Percentiles rank a stretch among this genome's conserved stretches.
Conservation (phyloP, 2,797 vertebrate genomes). For the Pangasius djambal region DNA sequence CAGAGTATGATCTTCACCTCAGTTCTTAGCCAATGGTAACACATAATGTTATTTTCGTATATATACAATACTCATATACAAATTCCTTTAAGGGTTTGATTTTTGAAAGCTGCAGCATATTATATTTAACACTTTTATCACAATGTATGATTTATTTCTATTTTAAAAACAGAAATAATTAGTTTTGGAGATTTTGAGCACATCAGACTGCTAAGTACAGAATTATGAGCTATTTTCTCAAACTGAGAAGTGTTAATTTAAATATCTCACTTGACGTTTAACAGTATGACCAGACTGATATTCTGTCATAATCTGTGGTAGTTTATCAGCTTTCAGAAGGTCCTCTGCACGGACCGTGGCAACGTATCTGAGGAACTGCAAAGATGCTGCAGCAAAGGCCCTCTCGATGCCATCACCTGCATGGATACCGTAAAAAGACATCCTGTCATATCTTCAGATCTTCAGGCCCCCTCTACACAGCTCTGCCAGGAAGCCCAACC, state of each 20-base stretch:
- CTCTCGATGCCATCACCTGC: slow-evolving; percentile 70
- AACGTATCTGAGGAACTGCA: slow-evolving; percentile 59
- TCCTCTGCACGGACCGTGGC: slow-evolving; percentile 62
- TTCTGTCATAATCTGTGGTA: slow-evolving; percentile 17
- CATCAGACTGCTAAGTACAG: background rate
- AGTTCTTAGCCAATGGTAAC: background rate
- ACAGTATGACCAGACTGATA: background rate
- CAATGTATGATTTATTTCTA: background rate
- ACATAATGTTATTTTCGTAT: background rate
- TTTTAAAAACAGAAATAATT: background rate
- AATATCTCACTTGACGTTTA: background rate
- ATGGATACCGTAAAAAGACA: slow-evolving; percentile 65
- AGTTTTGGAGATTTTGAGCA: background rate
- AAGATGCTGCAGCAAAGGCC: slow-evolving; percentile 68
- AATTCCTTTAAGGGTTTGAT: background rate
- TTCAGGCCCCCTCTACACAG: slow-evolving; percentile 32
- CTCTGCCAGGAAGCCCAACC: slow-evolving; percentile 61
- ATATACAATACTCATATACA: background rate
- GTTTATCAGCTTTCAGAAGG: slow-evolving; percentile 50
- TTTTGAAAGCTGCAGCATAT: background rate
- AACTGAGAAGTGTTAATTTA: background rate
- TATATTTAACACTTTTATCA: background rate
- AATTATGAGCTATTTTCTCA: background rate
- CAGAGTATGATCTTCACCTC: background rate
- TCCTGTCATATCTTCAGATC: background rate